Base-by-base conservation (phyloP, 2,113 vertebrate species). In the Panthera uncia region DNA sequence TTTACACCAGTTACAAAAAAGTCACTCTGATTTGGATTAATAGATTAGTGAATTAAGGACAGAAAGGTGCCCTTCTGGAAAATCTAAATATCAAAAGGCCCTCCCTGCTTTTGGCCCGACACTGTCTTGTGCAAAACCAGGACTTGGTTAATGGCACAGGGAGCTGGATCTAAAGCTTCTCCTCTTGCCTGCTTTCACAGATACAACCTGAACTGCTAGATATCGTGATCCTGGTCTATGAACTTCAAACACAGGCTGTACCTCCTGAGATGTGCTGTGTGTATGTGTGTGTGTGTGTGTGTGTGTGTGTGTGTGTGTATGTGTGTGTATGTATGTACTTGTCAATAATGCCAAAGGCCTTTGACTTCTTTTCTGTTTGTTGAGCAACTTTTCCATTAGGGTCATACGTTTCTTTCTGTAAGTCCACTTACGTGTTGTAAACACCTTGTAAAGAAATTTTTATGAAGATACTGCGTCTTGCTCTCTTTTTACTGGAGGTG, bases 381-480 rank as follows among this genome's bases (percentile, higher is more conserved):
- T 91, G 7, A 66, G 89, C 15, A 66, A 85, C 27, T 87, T 84
- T 95, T 89, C 82, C 86, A 55, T 91, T 91, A 95, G 55, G n/a
- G 33, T 76, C 33, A 0, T 68, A n/a, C 57, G 16, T 96, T 94
- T 95, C 33, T 80, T 73, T 94, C 12, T 27, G 12, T 69, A 73
- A 78, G 13, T 86, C 10, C n/a, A 25, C 31, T 89, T 89, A 68
- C n/a, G 73, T 89, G 14, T 74, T 92, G 25, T 93, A 79, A 79
- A 82, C 21, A 96, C 8, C 52, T 90, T 73, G 89, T 66, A 95
- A 85, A 80, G 21, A 92, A 73, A 69, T 31, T 33, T 91, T 76
- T 78, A 48, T 90, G 52, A 82, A 90, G 65, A 69, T 85, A 8
- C n/a, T 76, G 57, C 5, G 63, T 63, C 38, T 80, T 96, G 33